These are phyloP conservation scores for Lasiommata megera DNA, from an alignment of 2,888 invertebrate genomes.

Conservation along the genomic window DNA sequence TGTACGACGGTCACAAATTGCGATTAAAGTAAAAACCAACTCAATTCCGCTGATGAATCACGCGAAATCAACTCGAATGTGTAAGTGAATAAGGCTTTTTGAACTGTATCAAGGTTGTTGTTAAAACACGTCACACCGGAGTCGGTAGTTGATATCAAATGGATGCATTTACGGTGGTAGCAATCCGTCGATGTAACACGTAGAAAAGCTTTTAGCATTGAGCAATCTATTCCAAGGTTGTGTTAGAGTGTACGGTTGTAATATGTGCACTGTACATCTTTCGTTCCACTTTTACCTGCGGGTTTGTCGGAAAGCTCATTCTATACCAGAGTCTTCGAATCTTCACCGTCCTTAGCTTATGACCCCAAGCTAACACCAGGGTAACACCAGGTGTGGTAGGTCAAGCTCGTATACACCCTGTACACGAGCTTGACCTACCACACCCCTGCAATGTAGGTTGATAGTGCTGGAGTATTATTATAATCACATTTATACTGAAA, in stretches of 20 bases:
- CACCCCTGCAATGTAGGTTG: too few relatives aligned
- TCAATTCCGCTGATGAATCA: slow-evolving; percentile 3
- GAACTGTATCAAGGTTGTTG: slow-evolving; percentile 13
- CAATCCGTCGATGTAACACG: slow-evolving; percentile 34
- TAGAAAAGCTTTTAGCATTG: slow-evolving; percentile 26
- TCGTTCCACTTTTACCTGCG: neutral
- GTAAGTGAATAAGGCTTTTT: slow-evolving; percentile 5
- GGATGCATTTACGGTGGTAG: slow-evolving; percentile 46
- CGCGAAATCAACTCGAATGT: slow-evolving; percentile 3
- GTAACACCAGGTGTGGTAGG: too few relatives aligned
- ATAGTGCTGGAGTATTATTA: too few relatives aligned
- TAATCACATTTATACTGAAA: too few relatives aligned
- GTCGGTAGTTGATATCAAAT: slow-evolving; percentile 61
- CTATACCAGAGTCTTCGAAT: too few relatives aligned
- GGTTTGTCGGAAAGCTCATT: too few relatives aligned
- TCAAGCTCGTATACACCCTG: too few relatives aligned
- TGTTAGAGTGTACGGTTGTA: neutral
- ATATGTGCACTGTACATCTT: neutral
- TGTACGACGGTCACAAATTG: slow-evolving; percentile 24
- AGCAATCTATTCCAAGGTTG: slow-evolving; percentile 34
- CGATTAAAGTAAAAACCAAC: slow-evolving; percentile 26
- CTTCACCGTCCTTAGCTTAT: too few relatives aligned
- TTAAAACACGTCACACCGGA: slow-evolving; percentile 57
- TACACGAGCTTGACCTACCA: too few relatives aligned
- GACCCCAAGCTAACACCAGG: too few relatives aligned